These are phyloP conservation scores for Rhizomys pruinosus DNA, from an alignment of 2,113 vertebrate species.

Conservation along the genomic window DNA sequence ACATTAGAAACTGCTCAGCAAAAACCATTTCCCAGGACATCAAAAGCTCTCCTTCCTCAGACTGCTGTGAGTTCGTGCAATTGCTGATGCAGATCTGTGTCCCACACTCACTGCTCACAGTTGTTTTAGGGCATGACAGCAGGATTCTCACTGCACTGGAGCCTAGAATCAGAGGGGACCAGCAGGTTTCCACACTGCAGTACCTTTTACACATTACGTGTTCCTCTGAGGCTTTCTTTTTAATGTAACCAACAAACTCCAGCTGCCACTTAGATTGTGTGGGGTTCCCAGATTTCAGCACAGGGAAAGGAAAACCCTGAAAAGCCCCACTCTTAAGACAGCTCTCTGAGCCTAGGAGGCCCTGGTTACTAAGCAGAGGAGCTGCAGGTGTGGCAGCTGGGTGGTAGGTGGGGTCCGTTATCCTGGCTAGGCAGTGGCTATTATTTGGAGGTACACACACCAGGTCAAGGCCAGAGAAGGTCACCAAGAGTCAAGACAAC, in stretches of 20 bases:
- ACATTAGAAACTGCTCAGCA: slow-evolving; percentile 24
- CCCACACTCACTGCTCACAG: slow-evolving; percentile 40
- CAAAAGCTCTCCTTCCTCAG: neutral
- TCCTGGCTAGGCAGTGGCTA: neutral
- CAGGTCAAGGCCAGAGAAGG: neutral
- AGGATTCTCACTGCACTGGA: neutral
- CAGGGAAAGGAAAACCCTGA: slow-evolving; percentile 35
- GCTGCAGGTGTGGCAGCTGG: neutral
- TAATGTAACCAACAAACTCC: slow-evolving; percentile 20
- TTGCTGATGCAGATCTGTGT: neutral
- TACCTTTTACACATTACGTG: slow-evolving; percentile 22
- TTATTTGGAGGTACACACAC: neutral
- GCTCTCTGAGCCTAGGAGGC: neutral
- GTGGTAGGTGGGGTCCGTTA: neutral
- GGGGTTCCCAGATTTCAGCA: slow-evolving; percentile 41
- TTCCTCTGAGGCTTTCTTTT: slow-evolving; percentile 59
- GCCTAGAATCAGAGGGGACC: slow-evolving; percentile 27
- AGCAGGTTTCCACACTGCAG: neutral
- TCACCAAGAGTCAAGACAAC: neutral
- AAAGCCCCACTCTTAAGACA: slow-evolving; percentile 26
- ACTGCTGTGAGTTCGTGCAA: neutral
- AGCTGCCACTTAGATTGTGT: slow-evolving; percentile 34
- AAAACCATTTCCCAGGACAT: slow-evolving; percentile 47
- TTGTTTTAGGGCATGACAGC: slow-evolving; percentile 24
- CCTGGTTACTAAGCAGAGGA: neutral